Evolutionary conservation across 1,140 invertebrate genomes (phyloP), one percentile per base, ranked within the genome.

Genomic region (Gonatopus flavifemur): DNA sequence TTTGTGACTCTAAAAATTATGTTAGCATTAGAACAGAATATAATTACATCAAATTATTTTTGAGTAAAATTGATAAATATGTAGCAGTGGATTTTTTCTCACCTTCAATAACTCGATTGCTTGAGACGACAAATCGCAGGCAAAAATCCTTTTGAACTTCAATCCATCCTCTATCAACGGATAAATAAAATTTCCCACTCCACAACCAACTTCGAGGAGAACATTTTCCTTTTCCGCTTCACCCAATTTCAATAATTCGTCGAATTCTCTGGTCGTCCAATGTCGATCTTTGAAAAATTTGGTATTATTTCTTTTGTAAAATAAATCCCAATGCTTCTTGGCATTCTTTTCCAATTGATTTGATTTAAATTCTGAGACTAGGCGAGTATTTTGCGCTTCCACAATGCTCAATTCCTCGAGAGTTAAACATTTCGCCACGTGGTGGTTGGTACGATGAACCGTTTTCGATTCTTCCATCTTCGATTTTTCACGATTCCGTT

Each of bases 271-370:
- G 43, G 86, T 91, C 3, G 94, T 98, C 97, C 97, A 99, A 72
- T 98, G 93, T 15, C 97, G 83, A 77, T 98, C 95, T 78, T 95
- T 95, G 70, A 98, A 99, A 70, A 99, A 99, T 58, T 87, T 82
- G 0, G 84, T 88, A 59, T 90, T 88, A 70, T 96, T 95, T 52
- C 94, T 79, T 77, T 98, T 97, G 69, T 99, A 99, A 77, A 99
- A 99, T 37, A 96, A 79, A 77, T 99, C 96, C 97, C 97, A 99
- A 72, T 98, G 87, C 57, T 92, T 90, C 64, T 88, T 87, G 0
- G 94, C 91, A 62, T 98, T 86, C 37, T 72, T 77, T 77, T 98
- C 95, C 16, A 98, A 65, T 71, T 91, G 87, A 4, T 82, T 78
- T 22, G 91, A 91, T 68, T 90, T 90, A 74, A 89, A 91, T 54